Base-by-base conservation (phyloP, 2,888 invertebrate genomes). In the Priocnemis perturbator region DNA sequence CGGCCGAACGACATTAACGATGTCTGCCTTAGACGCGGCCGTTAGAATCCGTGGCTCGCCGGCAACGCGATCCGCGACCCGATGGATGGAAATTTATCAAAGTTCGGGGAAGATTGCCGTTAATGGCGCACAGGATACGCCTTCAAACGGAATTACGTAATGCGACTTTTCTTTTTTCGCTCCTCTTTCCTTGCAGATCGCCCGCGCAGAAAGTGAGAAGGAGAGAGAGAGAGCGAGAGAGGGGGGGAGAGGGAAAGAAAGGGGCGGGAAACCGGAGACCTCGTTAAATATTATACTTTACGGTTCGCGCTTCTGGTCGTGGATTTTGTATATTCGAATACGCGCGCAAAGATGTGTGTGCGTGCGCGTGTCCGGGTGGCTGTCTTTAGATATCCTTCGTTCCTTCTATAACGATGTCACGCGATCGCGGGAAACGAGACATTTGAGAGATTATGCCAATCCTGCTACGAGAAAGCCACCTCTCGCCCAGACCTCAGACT, bases 391-490 rank as follows among this genome's bases (percentile, higher is more conserved):
- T 50, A 19, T 50, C 50, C 50, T 55, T 21, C 20, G 26, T 21
- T 64, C 63, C 60, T 37, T 37, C 37, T 73, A 70, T 85, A 86
- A 86, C 84, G 85, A 86, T 79, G 81, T 79, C 76, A 71, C 72
- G 72, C 79, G 78, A 78, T 82, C 82, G 83, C 78, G 81, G 74
- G 79, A 81, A 84, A 87, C 88, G 87, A 87, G 87, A 87, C 81
- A 85, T 88, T 85, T 83, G 76, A 82, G 78, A 84, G 84, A 88
- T 88, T 86, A 86, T 86, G 87, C 85, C 86, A 88, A 88, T 88
- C 79, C 81, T 64, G 50, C 17, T 20, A n/a, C 50, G 50, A 50
- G 20, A n/a, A 20, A 19, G 50, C 37, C 37, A 37, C 37, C 37
- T 37, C 37, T 37, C 11, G 37, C 37, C 37, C 11, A 37, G 37